Conservation (phyloP, 2,797 vertebrate genomes). For the Buphagus erythrorhynchus region DNA sequence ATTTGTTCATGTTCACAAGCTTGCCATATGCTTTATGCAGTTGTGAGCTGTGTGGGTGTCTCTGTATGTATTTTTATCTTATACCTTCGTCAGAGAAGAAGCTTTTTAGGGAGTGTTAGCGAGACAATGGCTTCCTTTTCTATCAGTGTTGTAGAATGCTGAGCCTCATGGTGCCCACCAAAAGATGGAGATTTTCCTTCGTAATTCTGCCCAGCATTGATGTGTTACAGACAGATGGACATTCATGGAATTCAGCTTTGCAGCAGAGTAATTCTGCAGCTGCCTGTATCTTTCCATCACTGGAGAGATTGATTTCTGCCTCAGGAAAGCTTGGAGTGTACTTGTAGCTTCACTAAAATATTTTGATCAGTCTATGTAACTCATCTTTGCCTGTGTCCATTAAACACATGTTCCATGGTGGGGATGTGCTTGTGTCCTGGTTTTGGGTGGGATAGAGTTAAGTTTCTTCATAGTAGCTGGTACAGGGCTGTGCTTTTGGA, state of each 20-base stretch:
- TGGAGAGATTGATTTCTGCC: constrained; percentile 45
- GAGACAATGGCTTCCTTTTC: background rate
- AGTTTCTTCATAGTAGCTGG: background rate
- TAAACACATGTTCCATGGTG: background rate
- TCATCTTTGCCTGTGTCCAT: background rate
- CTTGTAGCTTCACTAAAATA: background rate
- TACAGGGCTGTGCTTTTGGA: background rate
- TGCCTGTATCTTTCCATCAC: background rate
- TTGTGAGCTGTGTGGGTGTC: constrained; percentile 31
- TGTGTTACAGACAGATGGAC: background rate
- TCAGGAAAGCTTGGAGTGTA: constrained; percentile 24
- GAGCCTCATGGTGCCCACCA: background rate
- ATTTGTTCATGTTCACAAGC: background rate
- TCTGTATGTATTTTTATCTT: constrained; percentile 5
- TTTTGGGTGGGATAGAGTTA: background rate
- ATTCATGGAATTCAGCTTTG: background rate
- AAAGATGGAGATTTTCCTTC: background rate
- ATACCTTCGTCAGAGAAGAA: background rate
- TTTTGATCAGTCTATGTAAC: background rate
- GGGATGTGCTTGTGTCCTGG: background rate
- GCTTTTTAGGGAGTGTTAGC: background rate
- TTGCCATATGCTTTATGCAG: constrained; percentile 15
- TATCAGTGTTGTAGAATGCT: background rate
- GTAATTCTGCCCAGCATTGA: background rate
- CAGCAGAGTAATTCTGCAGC: background rate